Evolutionary conservation across 1,140 invertebrate genomes (phyloP), one percentile per base, ranked within the genome.

Genomic region (Pogonus chalceus): DNA sequence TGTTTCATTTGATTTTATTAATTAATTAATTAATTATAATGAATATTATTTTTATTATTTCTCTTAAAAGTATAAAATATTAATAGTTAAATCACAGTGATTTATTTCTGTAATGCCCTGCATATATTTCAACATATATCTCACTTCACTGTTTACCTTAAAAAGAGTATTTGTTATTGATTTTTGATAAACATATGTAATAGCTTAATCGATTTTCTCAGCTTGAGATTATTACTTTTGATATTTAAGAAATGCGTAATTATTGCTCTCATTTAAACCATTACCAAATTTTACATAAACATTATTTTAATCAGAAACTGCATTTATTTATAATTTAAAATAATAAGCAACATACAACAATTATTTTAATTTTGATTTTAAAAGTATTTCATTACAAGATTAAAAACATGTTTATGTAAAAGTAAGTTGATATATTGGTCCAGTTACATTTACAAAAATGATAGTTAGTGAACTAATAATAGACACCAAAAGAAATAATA

Each of bases 251-350:
- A 43, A 9, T 43, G 9, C 37, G 37, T 16, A 31, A 18, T 43
- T 43, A 43, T 43, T 43, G 37, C 37, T 43, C 37, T 43, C 37
- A 43, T 43, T 12, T 4, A 31, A 31, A 31, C 26, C 26, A 31
- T n/a, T n/a, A n/a, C n/a, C n/a, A n/a, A n/a, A n/a, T n/a, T n/a
- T n/a, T n/a, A n/a, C n/a, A n/a, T n/a, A n/a, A n/a, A n/a, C n/a
- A n/a, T n/a, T n/a, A n/a, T n/a, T n/a, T n/a, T n/a, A n/a, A n/a
- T n/a, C n/a, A n/a, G n/a, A n/a, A n/a, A n/a, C n/a, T n/a, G n/a
- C n/a, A n/a, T n/a, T n/a, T n/a, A n/a, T n/a, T n/a, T n/a, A n/a
- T n/a, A n/a, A n/a, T n/a, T n/a, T n/a, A n/a, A n/a, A n/a, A n/a
- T n/a, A n/a, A n/a, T n/a, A n/a, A n/a, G n/a, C n/a, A n/a, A n/a